phyloP scores from a whole-genome alignment of 2,888 invertebrate species.

The Dryobota labecula region DNA sequence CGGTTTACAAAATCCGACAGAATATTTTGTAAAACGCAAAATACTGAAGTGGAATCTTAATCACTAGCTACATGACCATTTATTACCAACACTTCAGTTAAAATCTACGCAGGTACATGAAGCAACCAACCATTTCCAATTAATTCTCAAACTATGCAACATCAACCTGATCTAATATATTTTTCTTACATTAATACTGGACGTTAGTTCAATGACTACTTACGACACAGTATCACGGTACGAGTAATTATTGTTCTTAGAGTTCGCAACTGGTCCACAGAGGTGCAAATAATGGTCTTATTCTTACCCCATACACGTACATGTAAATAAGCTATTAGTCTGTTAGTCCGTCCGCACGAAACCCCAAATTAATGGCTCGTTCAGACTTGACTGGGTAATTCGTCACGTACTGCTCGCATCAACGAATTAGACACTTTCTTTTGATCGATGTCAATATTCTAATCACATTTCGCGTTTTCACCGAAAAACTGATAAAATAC shows the following conservation, averaged over 20 bases:
- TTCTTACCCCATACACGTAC: constrained; percentile 38
- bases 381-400: constrained; percentile 31
- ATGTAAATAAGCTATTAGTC: constrained; percentile 60
- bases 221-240: constrained; percentile 25
- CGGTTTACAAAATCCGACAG: constrained; percentile 1
- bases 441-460: constrained; percentile 70
- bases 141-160: constrained; percentile 23
- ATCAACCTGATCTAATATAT: constrained; percentile 20
- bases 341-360: constrained; percentile 38
- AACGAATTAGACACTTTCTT: constrained; percentile 65
- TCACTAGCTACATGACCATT: constrained; percentile 8
- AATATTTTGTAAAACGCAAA: constrained; percentile 38
- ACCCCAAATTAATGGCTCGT: constrained; percentile 47
- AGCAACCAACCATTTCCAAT: constrained; percentile 39
- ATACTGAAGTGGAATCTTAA: constrained; percentile 29
- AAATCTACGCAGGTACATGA: constrained; percentile 7
- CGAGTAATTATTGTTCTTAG: constrained; percentile 40
- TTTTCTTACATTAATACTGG: constrained; percentile 37
- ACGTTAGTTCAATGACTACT: constrained; percentile 37
- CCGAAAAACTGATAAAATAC: constrained; percentile 69
- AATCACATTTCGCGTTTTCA: constrained; percentile 73
- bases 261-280: constrained; percentile 19
- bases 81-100: constrained; percentile 22
- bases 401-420: constrained; percentile 60
- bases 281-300: constrained; percentile 37